phyloP scores from a whole-genome alignment of 2,888 invertebrate species.

The Chelonus formosanus region DNA sequence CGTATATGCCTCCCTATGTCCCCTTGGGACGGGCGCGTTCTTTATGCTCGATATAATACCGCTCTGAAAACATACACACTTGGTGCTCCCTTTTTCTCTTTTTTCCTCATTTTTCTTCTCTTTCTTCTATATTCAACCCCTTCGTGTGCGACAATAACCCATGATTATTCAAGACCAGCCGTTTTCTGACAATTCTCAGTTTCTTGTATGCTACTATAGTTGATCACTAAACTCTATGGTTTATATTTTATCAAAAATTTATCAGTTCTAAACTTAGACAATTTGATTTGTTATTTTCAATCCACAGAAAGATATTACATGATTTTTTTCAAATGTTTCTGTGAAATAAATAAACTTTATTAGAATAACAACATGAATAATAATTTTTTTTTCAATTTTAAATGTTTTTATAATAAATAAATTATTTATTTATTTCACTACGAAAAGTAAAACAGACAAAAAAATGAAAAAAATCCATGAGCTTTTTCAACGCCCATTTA shows the following conservation, averaged over 20 bases:
- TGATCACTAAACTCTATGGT: no score
- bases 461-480: slow-evolving; percentile 8
- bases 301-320: no score
- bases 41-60: slow-evolving; percentile 66
- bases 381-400: no score
- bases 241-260: no score
- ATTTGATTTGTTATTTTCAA: no score
- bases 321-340: no score
- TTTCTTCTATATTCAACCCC: slow-evolving; percentile 32
- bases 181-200: no score
- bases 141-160: slow-evolving; percentile 34
- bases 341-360: no score
- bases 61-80: slow-evolving; percentile 66
- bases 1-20: slow-evolving; percentile 40
- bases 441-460: slow-evolving; percentile 1
- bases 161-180: slow-evolving; percentile 17
- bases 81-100: slow-evolving; percentile 43
- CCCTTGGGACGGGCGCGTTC: slow-evolving; percentile 63
- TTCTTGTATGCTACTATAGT: no score
- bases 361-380: no score
- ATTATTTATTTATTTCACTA: background rate
- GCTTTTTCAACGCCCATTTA: slow-evolving; percentile 49
- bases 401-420: no score
- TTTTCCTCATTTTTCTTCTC: slow-evolving; percentile 41
- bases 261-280: no score